A percentile compares a stretch with the other conserved stretches of the same genome.
These are phyloP conservation scores for Chamaea fasciata DNA, from an alignment of 2,113 vertebrate genomes.

Conservation along the genomic window DNA sequence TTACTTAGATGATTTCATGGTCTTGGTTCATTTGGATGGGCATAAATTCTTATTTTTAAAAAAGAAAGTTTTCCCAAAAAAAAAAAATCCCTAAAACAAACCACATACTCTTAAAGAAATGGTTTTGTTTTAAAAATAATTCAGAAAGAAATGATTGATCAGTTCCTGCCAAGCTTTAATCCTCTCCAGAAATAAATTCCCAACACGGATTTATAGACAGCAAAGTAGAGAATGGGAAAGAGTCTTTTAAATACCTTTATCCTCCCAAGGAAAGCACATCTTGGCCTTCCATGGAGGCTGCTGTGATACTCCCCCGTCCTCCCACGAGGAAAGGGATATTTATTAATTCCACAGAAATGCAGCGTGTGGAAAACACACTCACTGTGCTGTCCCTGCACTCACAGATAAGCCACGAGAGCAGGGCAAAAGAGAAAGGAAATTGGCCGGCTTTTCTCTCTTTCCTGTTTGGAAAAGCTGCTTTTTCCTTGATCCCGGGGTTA, in stretches of 20 bases:
- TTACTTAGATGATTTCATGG: not conserved
- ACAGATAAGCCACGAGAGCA: not conserved
- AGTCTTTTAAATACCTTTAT: not conserved
- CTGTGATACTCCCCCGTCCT: not conserved
- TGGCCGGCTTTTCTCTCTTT: constrained; percentile 5
- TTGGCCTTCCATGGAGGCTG: not conserved
- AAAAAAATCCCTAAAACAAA: not conserved
- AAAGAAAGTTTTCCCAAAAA: accelerated
- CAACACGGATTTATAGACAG: not conserved
- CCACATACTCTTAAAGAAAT: not conserved
- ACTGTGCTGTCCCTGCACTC: not conserved
- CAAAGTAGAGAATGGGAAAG: not conserved
- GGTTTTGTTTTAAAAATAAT: not conserved
- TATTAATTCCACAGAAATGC: not conserved
- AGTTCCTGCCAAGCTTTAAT: not conserved
- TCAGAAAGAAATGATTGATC: not conserved
- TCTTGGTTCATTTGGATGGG: not conserved
- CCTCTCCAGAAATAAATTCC: not conserved
- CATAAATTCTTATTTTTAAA: not conserved
- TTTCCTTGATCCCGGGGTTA: constrained; percentile 5
- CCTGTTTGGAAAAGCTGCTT: not conserved
- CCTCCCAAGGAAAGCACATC: not conserved
- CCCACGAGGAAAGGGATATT: not conserved
- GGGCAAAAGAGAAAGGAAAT: not conserved
- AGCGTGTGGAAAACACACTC: not conserved